These are phyloP conservation scores for Glyptemys insculpta DNA, from an alignment of 2,797 vertebrate genomes.

Conservation along the genomic window DNA sequence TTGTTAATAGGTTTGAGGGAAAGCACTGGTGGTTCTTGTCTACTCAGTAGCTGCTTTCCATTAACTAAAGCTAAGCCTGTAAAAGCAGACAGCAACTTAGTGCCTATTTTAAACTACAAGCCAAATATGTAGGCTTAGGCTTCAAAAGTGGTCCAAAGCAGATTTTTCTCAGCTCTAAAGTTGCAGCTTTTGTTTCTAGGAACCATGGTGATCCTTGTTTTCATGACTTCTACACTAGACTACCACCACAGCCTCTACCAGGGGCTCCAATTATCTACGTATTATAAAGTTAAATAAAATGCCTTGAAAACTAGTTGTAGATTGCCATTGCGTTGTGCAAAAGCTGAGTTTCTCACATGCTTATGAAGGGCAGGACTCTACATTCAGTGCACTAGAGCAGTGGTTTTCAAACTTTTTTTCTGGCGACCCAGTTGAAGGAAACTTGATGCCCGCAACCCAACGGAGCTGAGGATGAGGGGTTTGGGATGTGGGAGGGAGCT, in stretches of 20 bases:
- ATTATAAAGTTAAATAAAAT: neutral
- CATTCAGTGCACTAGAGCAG: neutral
- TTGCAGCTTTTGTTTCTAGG: neutral
- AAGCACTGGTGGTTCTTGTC: neutral
- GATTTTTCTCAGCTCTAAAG: neutral
- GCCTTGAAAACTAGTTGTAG: neutral
- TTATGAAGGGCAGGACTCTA: neutral
- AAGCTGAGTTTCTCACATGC: neutral
- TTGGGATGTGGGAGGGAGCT: too few relatives aligned
- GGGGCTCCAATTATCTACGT: neutral
- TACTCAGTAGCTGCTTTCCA: neutral
- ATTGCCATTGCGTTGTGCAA: neutral
- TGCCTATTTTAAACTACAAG: neutral
- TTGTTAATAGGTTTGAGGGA: neutral
- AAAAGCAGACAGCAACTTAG: neutral
- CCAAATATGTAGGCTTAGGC: neutral
- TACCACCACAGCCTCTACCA: neutral
- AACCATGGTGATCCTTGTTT: neutral
- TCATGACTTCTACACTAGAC: neutral
- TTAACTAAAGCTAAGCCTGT: neutral
- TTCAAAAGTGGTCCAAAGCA: neutral
- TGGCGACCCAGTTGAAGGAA: too few relatives aligned
- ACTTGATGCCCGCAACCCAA: too few relatives aligned
- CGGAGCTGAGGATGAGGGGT: too few relatives aligned
- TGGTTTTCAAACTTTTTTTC: too few relatives aligned